phyloP scores from a whole-genome alignment of 1,140 invertebrate genomes.

The Diabrotica virgifera region DNA sequence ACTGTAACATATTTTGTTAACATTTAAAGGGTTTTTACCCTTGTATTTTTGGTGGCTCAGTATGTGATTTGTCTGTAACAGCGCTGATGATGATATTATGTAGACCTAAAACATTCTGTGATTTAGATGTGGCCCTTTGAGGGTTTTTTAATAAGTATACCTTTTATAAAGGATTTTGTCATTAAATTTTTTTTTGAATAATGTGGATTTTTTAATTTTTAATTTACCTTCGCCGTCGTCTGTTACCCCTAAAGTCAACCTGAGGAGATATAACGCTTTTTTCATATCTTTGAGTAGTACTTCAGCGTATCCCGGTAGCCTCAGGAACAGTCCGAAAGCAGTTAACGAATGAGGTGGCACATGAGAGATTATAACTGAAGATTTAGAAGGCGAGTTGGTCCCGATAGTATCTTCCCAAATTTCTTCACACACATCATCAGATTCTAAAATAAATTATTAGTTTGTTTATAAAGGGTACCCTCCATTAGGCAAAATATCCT shows the following conservation, averaged over 20 bases:
- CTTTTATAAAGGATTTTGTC: too few species aligned
- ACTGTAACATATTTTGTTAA: too few species aligned
- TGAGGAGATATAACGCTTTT: conserved; percentile 78
- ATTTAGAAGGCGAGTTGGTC: conserved; percentile 47
- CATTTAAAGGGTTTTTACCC: too few species aligned
- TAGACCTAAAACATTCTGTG: neutral
- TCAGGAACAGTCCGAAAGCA: conserved; percentile 83
- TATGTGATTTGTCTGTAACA: too few species aligned
- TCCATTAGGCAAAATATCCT: too few species aligned
- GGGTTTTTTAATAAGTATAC: neutral
- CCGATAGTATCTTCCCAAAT: conserved; percentile 51
- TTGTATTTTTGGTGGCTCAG: too few species aligned
- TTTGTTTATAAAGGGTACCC: conserved; percentile 4
- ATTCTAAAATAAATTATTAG: conserved; percentile 22
- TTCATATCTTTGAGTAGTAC: conserved; percentile 79
- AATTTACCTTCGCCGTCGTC: conserved; percentile 85
- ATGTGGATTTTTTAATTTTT: neutral
- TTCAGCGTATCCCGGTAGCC: conserved; percentile 86
- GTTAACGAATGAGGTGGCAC: conserved; percentile 87
- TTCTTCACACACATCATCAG: conserved; percentile 71
- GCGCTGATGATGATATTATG: neutral
- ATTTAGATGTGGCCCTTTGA: too few species aligned
- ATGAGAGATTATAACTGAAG: conserved; percentile 44
- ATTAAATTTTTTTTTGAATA: neutral
- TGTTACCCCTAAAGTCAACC: conserved; percentile 82